A percentile compares a stretch with the other conserved stretches of the same genome.
Conservation (phyloP, 1,140 invertebrate genomes). For the Apis dorsata region DNA sequence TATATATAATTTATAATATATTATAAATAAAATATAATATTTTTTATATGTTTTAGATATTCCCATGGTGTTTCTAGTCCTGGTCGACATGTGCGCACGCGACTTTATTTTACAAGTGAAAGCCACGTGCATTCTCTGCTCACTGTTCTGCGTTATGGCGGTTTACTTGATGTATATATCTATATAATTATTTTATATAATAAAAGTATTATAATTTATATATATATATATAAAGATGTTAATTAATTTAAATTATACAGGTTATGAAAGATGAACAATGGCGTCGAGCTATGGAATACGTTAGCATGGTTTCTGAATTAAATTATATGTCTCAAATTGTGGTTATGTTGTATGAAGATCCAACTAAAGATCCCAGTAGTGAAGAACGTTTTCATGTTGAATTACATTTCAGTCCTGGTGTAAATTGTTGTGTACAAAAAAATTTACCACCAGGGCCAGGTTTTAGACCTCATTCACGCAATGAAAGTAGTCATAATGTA, state of each 20-base stretch:
- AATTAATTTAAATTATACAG: slow-evolving; percentile 74
- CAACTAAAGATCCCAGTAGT: slow-evolving; percentile 94
- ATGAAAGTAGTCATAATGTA: slow-evolving; percentile 83
- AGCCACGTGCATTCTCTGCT: slow-evolving; percentile 99
- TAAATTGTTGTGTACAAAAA: slow-evolving; percentile 97
- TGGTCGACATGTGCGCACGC: slow-evolving; percentile 96
- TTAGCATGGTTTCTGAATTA: slow-evolving; percentile 97
- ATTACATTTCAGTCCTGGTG: slow-evolving; percentile 98
- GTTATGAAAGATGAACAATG: slow-evolving; percentile 96
- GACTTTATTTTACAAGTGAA: slow-evolving; percentile 99
- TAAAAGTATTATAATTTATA: not conserved
- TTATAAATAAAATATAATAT: not conserved
- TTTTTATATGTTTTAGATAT: slow-evolving; percentile 83
- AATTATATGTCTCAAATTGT: slow-evolving; percentile 99
- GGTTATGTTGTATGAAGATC: slow-evolving; percentile 99
- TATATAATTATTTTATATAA: not conserved
- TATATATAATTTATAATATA: not conserved
- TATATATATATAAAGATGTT: not conserved
- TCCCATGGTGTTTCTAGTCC: slow-evolving; percentile 99
- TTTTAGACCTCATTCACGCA: slow-evolving; percentile 94
- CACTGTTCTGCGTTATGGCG: slow-evolving; percentile 96
- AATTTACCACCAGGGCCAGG: slow-evolving; percentile 95
- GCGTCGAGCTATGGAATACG: slow-evolving; percentile 98
- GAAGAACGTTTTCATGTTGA: slow-evolving; percentile 98
- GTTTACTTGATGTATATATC: slow-evolving; percentile 89